These are phyloP conservation scores for Thecocarcelia acutangulata DNA, from an alignment of 2,888 invertebrate species.

Conservation along the genomic window DNA sequence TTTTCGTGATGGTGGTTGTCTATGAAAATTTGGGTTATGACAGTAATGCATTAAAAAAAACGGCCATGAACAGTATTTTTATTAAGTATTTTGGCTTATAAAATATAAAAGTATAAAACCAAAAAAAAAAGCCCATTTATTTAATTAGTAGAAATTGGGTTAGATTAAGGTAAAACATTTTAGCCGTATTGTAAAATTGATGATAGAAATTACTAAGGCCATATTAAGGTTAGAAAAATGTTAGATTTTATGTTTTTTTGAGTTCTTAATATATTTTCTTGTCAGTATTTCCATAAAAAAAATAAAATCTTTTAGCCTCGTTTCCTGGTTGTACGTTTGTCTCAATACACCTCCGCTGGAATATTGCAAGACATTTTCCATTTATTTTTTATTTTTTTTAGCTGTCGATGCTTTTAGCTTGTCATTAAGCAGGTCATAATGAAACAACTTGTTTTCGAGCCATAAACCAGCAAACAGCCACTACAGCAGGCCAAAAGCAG, in stretches of 20 bases:
- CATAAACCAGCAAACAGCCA: slow-evolving; percentile 15
- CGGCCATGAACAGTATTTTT: no score
- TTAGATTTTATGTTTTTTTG: neutral
- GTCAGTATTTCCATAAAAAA: slow-evolving; percentile 14
- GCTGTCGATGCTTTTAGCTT: slow-evolving; percentile 19
- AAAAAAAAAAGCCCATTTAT: neutral
- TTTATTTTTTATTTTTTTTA: slow-evolving; percentile 2
- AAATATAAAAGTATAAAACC: no score
- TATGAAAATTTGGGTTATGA: neutral
- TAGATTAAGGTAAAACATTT: slow-evolving; percentile 17
- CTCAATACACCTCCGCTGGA: slow-evolving; percentile 41
- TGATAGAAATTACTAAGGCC: neutral
- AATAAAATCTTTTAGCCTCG: slow-evolving; percentile 29
- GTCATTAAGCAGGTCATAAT: slow-evolving; percentile 60
- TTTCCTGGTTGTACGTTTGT: slow-evolving; percentile 14
- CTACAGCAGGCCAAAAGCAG: slow-evolving; percentile 2
- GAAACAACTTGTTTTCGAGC: slow-evolving; percentile 50
- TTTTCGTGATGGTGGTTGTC: neutral
- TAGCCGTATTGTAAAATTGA: slow-evolving; percentile 10
- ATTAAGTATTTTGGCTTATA: no score
- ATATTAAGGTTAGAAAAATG: neutral
- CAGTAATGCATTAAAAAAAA: neutral
- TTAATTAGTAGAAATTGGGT: slow-evolving; percentile 19
- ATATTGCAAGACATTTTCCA: slow-evolving; percentile 16
- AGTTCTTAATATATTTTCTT: neutral